Base-by-base conservation (phyloP, 2,888 invertebrate genomes). In the Octodonta nipae region DNA sequence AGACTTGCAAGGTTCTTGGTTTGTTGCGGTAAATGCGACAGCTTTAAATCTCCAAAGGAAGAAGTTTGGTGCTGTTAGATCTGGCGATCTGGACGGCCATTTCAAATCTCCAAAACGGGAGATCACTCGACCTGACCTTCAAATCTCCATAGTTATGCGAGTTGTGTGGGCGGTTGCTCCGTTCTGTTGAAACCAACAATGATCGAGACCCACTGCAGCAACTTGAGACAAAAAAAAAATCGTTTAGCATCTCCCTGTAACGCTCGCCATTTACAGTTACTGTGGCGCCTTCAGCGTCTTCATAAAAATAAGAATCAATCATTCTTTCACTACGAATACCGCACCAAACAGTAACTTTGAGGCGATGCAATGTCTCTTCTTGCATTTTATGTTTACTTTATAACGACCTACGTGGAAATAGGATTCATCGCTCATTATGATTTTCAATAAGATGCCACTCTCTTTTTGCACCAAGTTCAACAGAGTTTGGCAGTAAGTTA, bases 31-130 rank as follows among this genome's bases (percentile, higher is more conserved):
- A 20, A n/a, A n/a, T n/a, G n/a, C n/a, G n/a, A n/a, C n/a, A n/a
- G n/a, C n/a, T n/a, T n/a, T n/a, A n/a, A 20, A 20, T 7, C 20
- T 20, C 20, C 20, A 20, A n/a, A 20, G n/a, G n/a, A 20, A 20
- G n/a, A 20, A 20, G 20, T 20, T n/a, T 20, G 20, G 20, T 6
- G n/a, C 20, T 6, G 20, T 20, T 20, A 20, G n/a, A 20, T 20
- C 20, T 6, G 20, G 20, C 20, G 20, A 20, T 20, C 20, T 20
- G 6, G 20, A 6, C 7, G 20, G 20, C 20, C n/a, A n/a, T n/a
- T n/a, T n/a, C n/a, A n/a, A n/a, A n/a, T n/a, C n/a, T n/a, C n/a
- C n/a, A n/a, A n/a, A 20, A 20, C 20, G 20, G n/a, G 20, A 20
- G 20, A 20, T 20, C 6, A 20, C 7, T 6, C 7, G 20, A 20